Base-by-base conservation (phyloP, 2,888 invertebrate genomes). In the Hypomecis atomaria region DNA sequence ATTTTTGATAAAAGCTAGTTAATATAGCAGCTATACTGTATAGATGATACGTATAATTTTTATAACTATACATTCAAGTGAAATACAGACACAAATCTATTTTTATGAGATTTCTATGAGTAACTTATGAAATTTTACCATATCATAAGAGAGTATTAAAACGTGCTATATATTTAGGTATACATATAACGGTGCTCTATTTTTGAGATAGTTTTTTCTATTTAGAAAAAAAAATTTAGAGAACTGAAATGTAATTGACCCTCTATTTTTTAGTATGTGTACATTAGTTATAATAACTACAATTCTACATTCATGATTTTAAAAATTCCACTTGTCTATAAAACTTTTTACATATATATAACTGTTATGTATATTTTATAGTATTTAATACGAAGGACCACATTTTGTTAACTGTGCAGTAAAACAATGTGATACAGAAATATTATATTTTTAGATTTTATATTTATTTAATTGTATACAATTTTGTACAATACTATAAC, bases 381-480 rank as follows among this genome's bases (percentile, higher is more conserved):
- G 45, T 42, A 47, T 36, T 52, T 36, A 59, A 76, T 75, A 71
- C 68, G 69, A 82, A 78, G 87, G 88, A 88, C 88, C 86, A 87
- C 78, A 79, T 83, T 81, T 82, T 80, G 78, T 56, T 40, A 52
- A 48, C 33, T 56, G 13, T 82, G 81, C 74, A 81, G 76, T 81
- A 72, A 76, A 76, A 70, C 81, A 79, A 79, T 89, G 89, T 90
- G 89, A 90, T 90, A 89, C n/a, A 11, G 4, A 52, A 23, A 60
- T 78, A 78, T 71, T 85, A 87, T 90, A 89, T 89, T 89, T 89
- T 89, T 88, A 87, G 87, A 89, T 8, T 23, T 23, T 38, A 33
- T 62, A 62, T 69, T 64, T 69, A 67, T 65, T 65, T 38, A 42
- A 56, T 59, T 57, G 13, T 42, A 53, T 52, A 54, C 36, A 62